Evolutionary conservation across 2,797 vertebrate species (phyloP), one percentile per base, ranked within the genome.

Genomic region (Xenopus petersii): DNA sequence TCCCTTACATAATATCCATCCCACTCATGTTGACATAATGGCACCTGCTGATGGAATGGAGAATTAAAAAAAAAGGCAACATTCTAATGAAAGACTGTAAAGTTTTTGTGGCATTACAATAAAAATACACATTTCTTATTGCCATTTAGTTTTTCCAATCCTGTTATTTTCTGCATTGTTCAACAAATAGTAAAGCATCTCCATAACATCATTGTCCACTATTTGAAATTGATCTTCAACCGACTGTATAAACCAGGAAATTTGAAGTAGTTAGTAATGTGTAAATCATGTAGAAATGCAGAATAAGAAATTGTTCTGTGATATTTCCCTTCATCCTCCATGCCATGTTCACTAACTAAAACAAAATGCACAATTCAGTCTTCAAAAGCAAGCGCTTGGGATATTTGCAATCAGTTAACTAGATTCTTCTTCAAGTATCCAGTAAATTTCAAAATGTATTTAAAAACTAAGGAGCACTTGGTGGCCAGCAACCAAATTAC

Each of bases 391-490:
- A 78, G 73, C 68, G 62, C 59, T 36, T n/a, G 36, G 72, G 71
- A 64, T 42, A 68, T 85, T 81, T 70, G 84, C 75, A 85, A 17
- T 81, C 79, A 83, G 78, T 77, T 30, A 86, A 67, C 61, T 86
- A 85, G 86, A 80, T 87, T 86, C 79, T 86, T 88, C 84, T 86
- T 88, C 81, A 88, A 86, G 83, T 90, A 89, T 87, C 80, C 77
- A 74, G 80, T 62, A 84, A 83, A 87, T 84, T 80, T 87, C 71
- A 75, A 80, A 86, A 81, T 73, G 70, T 74, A 70, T 82, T 89
- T 84, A 86, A 82, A 86, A 86, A 83, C 86, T 88, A 91, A 91
- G 87, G 81, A 88, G 74, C 87, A 89, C 88, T 90, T 90, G 71
- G 84, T 89, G 86, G 74, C 81, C 81, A 81, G 83, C 74, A 89